phyloP scores from a whole-genome alignment of 2,888 invertebrate species.

The Himalopsyche japonica region DNA sequence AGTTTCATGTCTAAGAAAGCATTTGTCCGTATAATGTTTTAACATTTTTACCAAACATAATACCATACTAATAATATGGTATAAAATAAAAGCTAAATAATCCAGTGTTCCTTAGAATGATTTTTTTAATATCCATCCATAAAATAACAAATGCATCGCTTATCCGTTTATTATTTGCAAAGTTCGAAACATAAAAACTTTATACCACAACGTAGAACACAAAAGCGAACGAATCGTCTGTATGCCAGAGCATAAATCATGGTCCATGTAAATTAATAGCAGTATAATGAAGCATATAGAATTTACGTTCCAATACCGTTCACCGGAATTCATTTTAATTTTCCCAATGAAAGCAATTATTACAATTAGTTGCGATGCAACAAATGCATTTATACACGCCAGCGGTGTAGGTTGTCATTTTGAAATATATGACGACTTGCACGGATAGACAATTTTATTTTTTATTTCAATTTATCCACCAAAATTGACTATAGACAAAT shows the following conservation, averaged over 20 bases:
- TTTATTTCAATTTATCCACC: not conserved
- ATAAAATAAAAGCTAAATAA: too few species aligned
- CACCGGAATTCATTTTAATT: conserved; percentile 31
- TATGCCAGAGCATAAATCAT: conserved; percentile 25
- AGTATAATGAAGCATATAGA: conserved; percentile 30
- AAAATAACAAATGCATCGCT: too few species aligned
- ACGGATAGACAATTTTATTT: not conserved
- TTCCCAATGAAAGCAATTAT: conserved; percentile 34
- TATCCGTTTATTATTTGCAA: not conserved
- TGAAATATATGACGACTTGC: not conserved
- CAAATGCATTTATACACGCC: conserved; percentile 30
- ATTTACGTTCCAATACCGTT: conserved; percentile 25
- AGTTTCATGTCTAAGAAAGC: too few species aligned
- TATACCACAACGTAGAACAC: not conserved
- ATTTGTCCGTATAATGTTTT: too few species aligned
- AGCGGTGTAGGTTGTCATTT: conserved; percentile 18
- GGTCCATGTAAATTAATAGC: conserved; percentile 22
- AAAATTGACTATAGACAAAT: not conserved
- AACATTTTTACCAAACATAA: too few species aligned
- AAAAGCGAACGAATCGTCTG: conserved; percentile 8
- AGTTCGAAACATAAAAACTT: not conserved
- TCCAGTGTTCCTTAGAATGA: too few species aligned
- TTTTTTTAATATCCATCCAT: too few species aligned
- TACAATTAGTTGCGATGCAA: conserved; percentile 33
- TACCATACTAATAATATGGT: too few species aligned